A percentile compares a stretch with the other conserved stretches of the same genome.
These are phyloP conservation scores for Noctua fimbriata DNA, from an alignment of 2,888 invertebrate species.

Conservation along the genomic window DNA sequence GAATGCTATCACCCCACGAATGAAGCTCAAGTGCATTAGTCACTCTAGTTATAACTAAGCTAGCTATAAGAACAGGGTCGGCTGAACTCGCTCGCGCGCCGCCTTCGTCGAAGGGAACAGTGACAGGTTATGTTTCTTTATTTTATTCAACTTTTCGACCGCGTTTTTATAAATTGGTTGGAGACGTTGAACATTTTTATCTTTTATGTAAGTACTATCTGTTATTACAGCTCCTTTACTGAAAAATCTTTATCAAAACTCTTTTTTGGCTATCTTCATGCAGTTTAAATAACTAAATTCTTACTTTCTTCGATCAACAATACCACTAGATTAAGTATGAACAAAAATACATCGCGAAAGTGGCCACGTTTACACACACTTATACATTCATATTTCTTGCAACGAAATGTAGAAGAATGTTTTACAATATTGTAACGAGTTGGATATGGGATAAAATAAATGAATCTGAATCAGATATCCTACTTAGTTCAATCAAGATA, in stretches of 20 bases:
- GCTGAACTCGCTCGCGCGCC: conserved; percentile 95
- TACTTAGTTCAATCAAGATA: background rate
- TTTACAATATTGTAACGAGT: no score
- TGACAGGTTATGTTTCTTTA: conserved; percentile 28
- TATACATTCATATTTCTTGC: no score
- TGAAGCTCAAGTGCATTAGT: conserved; percentile 37
- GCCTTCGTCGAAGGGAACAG: conserved; percentile 91
- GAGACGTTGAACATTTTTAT: conserved; percentile 14
- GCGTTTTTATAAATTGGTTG: background rate
- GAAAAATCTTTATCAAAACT: no score
- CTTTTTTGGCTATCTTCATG: background rate
- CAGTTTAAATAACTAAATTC: background rate
- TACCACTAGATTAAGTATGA: no score
- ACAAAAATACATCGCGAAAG: no score
- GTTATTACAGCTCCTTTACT: background rate
- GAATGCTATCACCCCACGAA: background rate
- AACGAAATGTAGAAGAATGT: no score
- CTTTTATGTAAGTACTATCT: no score
- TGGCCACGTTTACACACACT: no score
- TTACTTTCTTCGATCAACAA: no score
- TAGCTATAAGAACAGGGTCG: conserved; percentile 77
- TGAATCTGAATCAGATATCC: background rate
- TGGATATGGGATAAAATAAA: background rate
- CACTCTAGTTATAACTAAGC: conserved; percentile 16
- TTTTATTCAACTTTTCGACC: background rate